Evolutionary conservation across 1,140 invertebrate species (phyloP).

Genomic region (Zaprionus gabonicus): DNA sequence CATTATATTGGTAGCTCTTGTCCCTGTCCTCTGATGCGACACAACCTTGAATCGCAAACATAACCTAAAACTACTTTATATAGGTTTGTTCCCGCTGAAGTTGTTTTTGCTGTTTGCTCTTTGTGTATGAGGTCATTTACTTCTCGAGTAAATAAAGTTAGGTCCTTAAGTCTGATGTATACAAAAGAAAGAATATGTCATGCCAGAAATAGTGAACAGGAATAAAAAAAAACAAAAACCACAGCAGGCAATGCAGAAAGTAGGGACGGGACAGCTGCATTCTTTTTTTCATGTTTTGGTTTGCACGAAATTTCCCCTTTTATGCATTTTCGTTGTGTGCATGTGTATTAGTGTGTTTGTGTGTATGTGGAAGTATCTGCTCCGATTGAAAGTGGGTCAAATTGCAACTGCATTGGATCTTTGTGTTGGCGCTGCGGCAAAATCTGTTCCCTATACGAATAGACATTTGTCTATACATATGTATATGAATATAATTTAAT

Average conservation of each 20-base stretch:
- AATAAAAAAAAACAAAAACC: constrained; percentile 33
- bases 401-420: constrained; percentile 65
- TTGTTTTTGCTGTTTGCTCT: constrained; percentile 13
- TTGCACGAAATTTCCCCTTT: constrained; percentile 60
- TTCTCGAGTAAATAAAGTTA: constrained; percentile 43
- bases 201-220: not conserved
- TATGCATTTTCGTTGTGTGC: constrained; percentile 38
- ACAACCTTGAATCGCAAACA: constrained; percentile 72
- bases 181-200: not conserved
- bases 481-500: constrained; percentile 6
- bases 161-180: constrained; percentile 46
- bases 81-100: constrained; percentile 31
- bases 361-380: constrained; percentile 21
- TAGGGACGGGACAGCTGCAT: constrained; percentile 62
- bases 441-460: constrained; percentile 44
- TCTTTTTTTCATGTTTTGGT: constrained; percentile 52
- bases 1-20: constrained; percentile 30
- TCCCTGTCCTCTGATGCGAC: constrained; percentile 40
- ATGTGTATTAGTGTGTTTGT: constrained; percentile 20
- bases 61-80: constrained; percentile 70
- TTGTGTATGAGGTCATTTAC: constrained; percentile 75
- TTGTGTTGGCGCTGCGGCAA: constrained; percentile 56
- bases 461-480: constrained; percentile 6
- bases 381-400: constrained; percentile 70
- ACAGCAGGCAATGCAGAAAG: constrained; percentile 24